Percentiles rank a stretch among this genome's conserved stretches.
These are phyloP conservation scores for Penaeus monodon DNA, from an alignment of 2,888 invertebrate species.

Conservation along the genomic window DNA sequence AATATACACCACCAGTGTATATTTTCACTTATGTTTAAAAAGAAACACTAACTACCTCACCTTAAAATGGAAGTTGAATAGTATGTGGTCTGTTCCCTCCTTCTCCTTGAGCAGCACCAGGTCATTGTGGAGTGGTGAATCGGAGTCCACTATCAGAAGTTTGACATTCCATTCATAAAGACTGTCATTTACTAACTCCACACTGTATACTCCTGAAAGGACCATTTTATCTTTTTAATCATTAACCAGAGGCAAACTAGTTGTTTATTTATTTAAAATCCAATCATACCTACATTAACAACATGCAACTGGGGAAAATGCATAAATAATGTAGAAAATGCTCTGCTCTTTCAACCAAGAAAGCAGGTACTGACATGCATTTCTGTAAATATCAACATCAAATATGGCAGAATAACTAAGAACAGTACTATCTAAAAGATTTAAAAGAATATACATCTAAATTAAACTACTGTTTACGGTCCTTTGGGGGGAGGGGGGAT, in stretches of 20 bases:
- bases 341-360: too few relatives aligned
- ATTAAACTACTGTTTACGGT: constrained; percentile 23
- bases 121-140: constrained; percentile 95
- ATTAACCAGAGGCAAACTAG: neutral
- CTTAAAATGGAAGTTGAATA: constrained; percentile 96
- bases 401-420: too few relatives aligned
- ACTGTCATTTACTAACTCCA: constrained; percentile 97
- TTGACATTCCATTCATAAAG: constrained; percentile 99
- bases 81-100: constrained; percentile 94
- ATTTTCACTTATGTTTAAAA: neutral
- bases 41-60: constrained; percentile 67
- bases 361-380: too few relatives aligned
- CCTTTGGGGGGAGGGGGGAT: neutral
- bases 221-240: constrained; percentile 29
- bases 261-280: too few relatives aligned
- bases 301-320: too few relatives aligned
- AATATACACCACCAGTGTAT: neutral
- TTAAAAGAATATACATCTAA: too few relatives aligned
- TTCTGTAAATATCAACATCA: too few relatives aligned
- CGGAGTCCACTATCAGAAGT: constrained; percentile 96
- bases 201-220: constrained; percentile 77
- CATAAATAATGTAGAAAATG: too few relatives aligned
- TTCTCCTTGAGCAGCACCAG: constrained; percentile 91
- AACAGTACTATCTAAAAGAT: too few relatives aligned
- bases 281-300: too few relatives aligned